Conservation (phyloP, 2,888 invertebrate genomes). For the Agrilus mali region DNA sequence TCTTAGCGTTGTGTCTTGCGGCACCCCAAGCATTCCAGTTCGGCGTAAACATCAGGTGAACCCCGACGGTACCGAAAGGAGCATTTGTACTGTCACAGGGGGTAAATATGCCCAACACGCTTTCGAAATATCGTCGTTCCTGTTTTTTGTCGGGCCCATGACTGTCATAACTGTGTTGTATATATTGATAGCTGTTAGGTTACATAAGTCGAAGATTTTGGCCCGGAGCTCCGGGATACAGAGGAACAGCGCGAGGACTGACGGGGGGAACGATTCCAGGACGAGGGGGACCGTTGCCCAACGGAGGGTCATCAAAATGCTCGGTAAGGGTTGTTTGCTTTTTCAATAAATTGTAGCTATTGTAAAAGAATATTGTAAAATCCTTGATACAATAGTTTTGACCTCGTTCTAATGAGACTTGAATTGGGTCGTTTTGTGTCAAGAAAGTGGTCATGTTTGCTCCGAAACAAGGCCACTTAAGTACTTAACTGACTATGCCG, state of each 20-base stretch:
- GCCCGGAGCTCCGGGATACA: constrained; percentile 2
- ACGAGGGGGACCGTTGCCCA: constrained; percentile 25
- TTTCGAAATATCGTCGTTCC: constrained; percentile 66
- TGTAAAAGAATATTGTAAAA: too few species aligned
- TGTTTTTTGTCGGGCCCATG: constrained; percentile 82
- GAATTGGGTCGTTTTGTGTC: too few species aligned
- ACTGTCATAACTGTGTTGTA: constrained; percentile 74
- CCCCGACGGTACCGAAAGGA: constrained; percentile 21
- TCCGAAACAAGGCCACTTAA: too few species aligned
- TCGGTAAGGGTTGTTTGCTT: constrained; percentile 44
- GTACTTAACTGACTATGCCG: too few species aligned
- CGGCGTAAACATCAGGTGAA: constrained; percentile 31
- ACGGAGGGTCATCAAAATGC: constrained; percentile 60
- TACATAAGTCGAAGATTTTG: constrained; percentile 44
- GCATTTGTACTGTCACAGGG: constrained; percentile 38
- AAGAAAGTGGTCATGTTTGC: too few species aligned
- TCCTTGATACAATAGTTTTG: too few species aligned
- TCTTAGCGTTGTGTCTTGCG: constrained; percentile 59
- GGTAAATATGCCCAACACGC: constrained; percentile 46
- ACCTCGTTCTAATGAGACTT: too few species aligned
- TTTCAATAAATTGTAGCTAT: too few species aligned
- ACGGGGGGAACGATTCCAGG: constrained; percentile 5
- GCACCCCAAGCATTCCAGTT: constrained; percentile 54
- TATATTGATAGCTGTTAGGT: constrained; percentile 59
- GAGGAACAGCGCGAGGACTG: constrained; percentile 2